A percentile compares a stretch with the other conserved stretches of the same genome.
These are phyloP conservation scores for Halichoerus grypus DNA, from an alignment of 2,113 vertebrate genomes.

Conservation along the genomic window DNA sequence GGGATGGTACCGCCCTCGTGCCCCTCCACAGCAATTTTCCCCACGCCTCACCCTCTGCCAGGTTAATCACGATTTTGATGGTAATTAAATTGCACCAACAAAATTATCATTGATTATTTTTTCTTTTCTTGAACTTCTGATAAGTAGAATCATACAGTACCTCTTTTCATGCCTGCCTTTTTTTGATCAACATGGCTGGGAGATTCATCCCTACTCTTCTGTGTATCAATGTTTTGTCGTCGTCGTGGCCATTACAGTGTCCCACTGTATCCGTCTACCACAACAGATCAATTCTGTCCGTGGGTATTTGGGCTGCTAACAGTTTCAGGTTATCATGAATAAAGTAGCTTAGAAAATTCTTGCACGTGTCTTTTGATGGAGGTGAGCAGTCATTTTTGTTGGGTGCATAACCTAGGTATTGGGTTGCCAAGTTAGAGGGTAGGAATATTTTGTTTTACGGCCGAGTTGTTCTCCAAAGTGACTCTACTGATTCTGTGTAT, in stretches of 20 bases:
- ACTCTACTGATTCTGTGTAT: background rate
- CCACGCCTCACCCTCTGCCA: background rate
- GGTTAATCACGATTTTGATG: background rate
- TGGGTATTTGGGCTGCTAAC: background rate
- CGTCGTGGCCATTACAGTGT: background rate
- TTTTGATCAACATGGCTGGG: background rate
- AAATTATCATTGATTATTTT: background rate
- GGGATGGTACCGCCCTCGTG: too few relatives aligned
- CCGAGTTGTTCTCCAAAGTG: background rate
- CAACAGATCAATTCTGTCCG: background rate
- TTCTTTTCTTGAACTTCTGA: slow-evolving; percentile 1
- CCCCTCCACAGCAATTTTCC: background rate
- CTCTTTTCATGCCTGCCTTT: background rate
- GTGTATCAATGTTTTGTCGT: background rate
- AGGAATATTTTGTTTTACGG: background rate
- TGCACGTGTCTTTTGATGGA: background rate
- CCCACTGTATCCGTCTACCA: background rate
- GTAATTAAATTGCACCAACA: background rate
- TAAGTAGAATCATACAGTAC: background rate
- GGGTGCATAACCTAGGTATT: background rate
- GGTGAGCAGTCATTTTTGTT: background rate
- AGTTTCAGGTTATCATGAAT: background rate
- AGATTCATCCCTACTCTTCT: background rate
- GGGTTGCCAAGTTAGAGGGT: background rate
- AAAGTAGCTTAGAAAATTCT: background rate